Base-by-base conservation (phyloP, 1,140 invertebrate genomes). In the Temnothorax curvispinosus region DNA sequence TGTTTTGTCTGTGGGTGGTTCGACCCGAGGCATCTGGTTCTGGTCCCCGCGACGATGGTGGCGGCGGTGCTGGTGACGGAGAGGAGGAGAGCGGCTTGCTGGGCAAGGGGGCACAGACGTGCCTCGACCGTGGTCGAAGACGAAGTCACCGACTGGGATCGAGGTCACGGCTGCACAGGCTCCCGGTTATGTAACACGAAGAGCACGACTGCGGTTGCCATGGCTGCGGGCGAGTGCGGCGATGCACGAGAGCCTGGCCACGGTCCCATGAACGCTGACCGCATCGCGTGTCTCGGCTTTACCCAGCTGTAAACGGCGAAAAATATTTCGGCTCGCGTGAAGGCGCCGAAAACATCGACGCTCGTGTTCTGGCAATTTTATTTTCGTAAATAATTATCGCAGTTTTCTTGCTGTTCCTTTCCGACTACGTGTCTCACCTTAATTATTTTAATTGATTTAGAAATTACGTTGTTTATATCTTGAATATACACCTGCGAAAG, bases 161-260 rank as follows among this genome's bases (percentile, higher is more conserved):
- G 93, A 92, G 93, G 93, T 93, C 92, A 93, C 92, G 91, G 89
- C 85, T 92, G 90, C 89, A 91, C 47, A 50, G 89, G 85, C 90
- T 91, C 88, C 86, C 87, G 88, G 87, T 93, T 93, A 92, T 90
- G 92, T 90, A 92, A 93, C 86, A 80, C 89, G 88, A 88, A 85
- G 77, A 80, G 87, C 88, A 89, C 76, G 84, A 88, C 81, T 72
- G 65, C 32, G 65, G 87, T 88, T 54, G 77, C 38, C 44, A 69
- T 41, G 65, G 54, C 44, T 77, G 82, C 87, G 69, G 60, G 76
- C 87, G 54, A 72, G 62, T 35, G 44, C 78, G 86, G 76, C 58
- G 77, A 86, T 72, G 84, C 87, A 82, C 71, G 47, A 35, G 47
- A 47, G 58, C 1, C 71, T 74, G 82, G 64, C 64, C 62, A 77